These are phyloP conservation scores for Lagocephalus sceleratus DNA, from an alignment of 2,797 vertebrate genomes.

Conservation along the genomic window DNA sequence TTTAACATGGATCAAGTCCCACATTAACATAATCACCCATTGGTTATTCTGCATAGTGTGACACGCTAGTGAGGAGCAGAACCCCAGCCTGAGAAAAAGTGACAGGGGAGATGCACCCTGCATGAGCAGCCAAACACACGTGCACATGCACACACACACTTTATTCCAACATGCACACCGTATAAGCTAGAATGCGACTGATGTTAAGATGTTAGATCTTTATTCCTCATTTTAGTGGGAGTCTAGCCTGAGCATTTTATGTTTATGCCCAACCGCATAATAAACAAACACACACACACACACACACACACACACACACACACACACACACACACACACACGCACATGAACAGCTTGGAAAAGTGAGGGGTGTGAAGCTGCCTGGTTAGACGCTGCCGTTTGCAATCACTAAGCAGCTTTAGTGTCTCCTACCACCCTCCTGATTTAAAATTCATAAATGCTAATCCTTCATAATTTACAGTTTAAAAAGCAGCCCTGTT, in stretches of 20 bases:
- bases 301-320: background rate
- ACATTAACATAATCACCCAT: slow-evolving; percentile 84
- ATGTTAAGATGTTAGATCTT: slow-evolving; percentile 78
- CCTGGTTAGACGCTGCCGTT: slow-evolving; percentile 89
- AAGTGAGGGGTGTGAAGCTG: slow-evolving; percentile 85
- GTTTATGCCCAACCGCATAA: slow-evolving; percentile 57
- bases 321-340: slow-evolving; percentile 8
- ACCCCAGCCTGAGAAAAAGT: slow-evolving; percentile 67
- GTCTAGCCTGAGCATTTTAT: slow-evolving; percentile 63
- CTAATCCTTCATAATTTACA: slow-evolving; percentile 99
- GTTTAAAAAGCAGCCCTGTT: slow-evolving; percentile 99
- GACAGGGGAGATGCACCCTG: slow-evolving; percentile 66
- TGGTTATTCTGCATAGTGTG: slow-evolving; percentile 79
- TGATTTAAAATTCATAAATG: slow-evolving; percentile 99
- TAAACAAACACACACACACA: slow-evolving; percentile 55
- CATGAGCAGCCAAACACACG: slow-evolving; percentile 69
- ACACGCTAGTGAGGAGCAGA: slow-evolving; percentile 72
- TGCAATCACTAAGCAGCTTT: slow-evolving; percentile 99
- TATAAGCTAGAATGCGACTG: slow-evolving; percentile 48
- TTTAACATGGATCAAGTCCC: slow-evolving; percentile 84
- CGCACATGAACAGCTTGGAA: slow-evolving; percentile 60
- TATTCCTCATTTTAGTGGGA: slow-evolving; percentile 68
- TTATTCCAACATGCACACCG: slow-evolving; percentile 7
- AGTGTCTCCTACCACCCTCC: slow-evolving; percentile 98
- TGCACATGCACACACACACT: slow-evolving; percentile 18